A percentile compares a stretch with the other conserved stretches of the same genome.
Conservation (phyloP, 2,888 invertebrate genomes). For the Tupiocoris notatus region DNA sequence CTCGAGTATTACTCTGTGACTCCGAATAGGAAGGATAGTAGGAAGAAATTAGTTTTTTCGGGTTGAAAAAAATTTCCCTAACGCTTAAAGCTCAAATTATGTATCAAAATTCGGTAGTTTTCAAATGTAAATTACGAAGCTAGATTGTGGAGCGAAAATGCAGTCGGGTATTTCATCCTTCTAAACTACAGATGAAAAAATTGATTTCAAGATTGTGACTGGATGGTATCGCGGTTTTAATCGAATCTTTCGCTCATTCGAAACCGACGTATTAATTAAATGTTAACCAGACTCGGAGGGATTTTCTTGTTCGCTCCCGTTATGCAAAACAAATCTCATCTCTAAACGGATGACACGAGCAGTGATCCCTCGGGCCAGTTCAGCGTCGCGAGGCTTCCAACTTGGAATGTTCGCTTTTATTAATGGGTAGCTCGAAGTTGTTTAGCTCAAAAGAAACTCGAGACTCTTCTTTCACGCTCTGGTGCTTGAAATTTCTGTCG, state of each 20-base stretch:
- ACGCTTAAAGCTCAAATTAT: too few species aligned
- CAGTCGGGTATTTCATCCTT: neutral
- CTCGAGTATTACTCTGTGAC: too few species aligned
- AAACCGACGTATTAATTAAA: too few species aligned
- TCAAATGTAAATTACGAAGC: too few species aligned
- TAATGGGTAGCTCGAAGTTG: neutral
- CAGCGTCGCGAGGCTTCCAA: neutral
- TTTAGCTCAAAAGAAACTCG: neutral
- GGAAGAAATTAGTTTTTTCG: too few species aligned
- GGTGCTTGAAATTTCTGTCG: neutral
- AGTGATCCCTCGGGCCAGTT: neutral
- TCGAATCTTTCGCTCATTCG: too few species aligned
- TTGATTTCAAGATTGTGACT: neutral
- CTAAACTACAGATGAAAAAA: neutral
- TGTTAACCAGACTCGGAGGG: neutral
- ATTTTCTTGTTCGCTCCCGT: neutral
- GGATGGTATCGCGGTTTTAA: too few species aligned
- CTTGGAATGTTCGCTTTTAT: neutral
- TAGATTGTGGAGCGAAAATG: too few species aligned
- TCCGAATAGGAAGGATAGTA: too few species aligned
- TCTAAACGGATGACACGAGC: too few species aligned
- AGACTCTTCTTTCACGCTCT: neutral
- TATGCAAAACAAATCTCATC: neutral
- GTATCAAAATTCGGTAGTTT: neutral
- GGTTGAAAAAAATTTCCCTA: too few species aligned